Evolutionary conservation across 2,888 invertebrate species (phyloP), one percentile per base, ranked within the genome.

Genomic region (Physocephala rufipes): DNA sequence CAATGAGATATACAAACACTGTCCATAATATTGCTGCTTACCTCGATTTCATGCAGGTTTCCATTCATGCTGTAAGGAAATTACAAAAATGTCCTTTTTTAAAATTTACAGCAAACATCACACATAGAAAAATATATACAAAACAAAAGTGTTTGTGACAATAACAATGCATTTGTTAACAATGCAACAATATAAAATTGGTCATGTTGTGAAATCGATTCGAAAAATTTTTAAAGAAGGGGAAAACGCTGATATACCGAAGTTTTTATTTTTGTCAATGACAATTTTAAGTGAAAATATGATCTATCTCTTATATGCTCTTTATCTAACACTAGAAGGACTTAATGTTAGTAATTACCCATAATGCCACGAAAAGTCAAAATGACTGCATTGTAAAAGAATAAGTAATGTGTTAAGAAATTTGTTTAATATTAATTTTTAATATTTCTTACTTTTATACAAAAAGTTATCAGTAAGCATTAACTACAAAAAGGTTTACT

Each of bases 21-120:
- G 21, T 64, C 43, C 24, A 67, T 69, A 15, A 71, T 68, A n/a
- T 70, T 70, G 16, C 68, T 73, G 9, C 28, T 72, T 7, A 72
- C 72, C 26, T 69, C 13, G 51, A 71, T 24, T 67, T 53, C n/a
- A 59, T 63, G 16, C 47, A 66, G 16, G 49, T 73, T 63, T 67
- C 73, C 65, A 67, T 30, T 1, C 69, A 53, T 28, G 24, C 43
- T 43, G 67, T 67, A 58, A 16, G 36, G 1, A 73, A 67, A 43
- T 59, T 45, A 66, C 62, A 67, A 19, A 70, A 61, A 63, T 4
- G 0, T 26, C 19, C 58, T 2, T 36, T 55, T 5, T 1, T 45
- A 15, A 53, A 55, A 49, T 21, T 55, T 1, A 43, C 58, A 53
- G 67, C 55, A 19, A 55, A 13, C 55, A 55, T 55, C 21, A 55